phyloP scores from a whole-genome alignment of 2,888 invertebrate species.

The Drosophila kambysellisi region DNA sequence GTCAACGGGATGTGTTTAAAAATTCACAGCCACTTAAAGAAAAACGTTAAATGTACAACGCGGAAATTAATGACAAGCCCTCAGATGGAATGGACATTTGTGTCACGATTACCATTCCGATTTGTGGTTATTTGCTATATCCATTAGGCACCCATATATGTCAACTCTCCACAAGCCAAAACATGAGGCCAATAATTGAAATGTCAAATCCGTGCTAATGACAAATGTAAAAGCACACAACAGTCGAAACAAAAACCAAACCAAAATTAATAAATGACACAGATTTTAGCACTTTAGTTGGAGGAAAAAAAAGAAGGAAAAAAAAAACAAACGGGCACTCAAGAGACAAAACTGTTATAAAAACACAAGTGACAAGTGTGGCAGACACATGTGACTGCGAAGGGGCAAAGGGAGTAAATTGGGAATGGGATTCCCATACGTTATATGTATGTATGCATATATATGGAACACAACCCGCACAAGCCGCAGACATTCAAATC shows the following conservation, averaged over 20 bases:
- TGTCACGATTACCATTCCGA: slow-evolving; percentile 41
- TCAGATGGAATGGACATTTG: slow-evolving; percentile 27
- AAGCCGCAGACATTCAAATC: slow-evolving; percentile 55
- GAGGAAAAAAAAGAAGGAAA: slow-evolving; percentile 16
- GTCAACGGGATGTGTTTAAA: slow-evolving; percentile 2
- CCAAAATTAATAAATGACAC: slow-evolving; percentile 75
- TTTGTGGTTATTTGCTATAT: slow-evolving; percentile 34
- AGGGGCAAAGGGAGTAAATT: slow-evolving; percentile 3
- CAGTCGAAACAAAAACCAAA: slow-evolving; percentile 31
- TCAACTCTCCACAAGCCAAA: slow-evolving; percentile 27
- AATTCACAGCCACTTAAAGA: not conserved
- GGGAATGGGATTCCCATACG: slow-evolving; percentile 14
- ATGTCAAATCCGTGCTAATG: slow-evolving; percentile 77
- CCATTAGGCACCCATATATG: slow-evolving; percentile 55
- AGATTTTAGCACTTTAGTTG: slow-evolving; percentile 76
- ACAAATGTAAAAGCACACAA: slow-evolving; percentile 63
- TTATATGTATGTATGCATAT: slow-evolving; percentile 11
- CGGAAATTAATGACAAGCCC: not conserved
- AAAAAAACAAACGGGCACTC: slow-evolving; percentile 50
- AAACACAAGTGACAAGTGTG: slow-evolving; percentile 82
- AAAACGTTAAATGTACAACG: not conserved
- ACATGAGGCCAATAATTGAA: slow-evolving; percentile 69
- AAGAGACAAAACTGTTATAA: slow-evolving; percentile 69
- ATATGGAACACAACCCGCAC: slow-evolving; percentile 48
- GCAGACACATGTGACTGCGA: slow-evolving; percentile 63